phyloP scores from a whole-genome alignment of 2,113 vertebrate species.

The Campylorhamphus procurvoides region DNA sequence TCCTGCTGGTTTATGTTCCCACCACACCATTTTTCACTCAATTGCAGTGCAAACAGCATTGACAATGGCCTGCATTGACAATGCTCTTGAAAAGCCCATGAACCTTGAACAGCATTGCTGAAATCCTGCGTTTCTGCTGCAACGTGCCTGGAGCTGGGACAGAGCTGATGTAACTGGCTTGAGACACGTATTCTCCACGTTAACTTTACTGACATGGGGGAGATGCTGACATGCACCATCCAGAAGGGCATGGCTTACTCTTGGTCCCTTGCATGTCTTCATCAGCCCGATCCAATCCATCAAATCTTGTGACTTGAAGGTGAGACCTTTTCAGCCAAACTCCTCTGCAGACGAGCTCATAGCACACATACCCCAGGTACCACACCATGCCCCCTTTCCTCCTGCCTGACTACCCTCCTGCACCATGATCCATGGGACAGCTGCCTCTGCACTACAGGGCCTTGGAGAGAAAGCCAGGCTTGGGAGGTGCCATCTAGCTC shows the following conservation, averaged over 20 bases:
- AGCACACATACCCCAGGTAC: rapidly evolving
- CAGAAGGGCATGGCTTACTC: background rate
- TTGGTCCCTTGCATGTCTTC: background rate
- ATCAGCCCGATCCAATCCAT: background rate
- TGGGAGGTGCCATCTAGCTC: background rate
- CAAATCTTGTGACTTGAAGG: background rate
- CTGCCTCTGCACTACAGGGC: rapidly evolving
- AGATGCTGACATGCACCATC: background rate
- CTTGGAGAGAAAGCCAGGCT: background rate
- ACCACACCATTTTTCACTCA: background rate
- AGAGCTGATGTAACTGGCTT: background rate
- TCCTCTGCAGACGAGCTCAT: background rate
- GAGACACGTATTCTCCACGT: rapidly evolving
- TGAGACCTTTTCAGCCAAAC: background rate
- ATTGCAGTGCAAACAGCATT: background rate
- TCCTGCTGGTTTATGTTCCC: background rate
- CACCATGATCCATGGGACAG: background rate
- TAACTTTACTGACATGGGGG: background rate
- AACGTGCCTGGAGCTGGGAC: background rate
- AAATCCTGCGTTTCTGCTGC: background rate
- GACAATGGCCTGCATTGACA: background rate
- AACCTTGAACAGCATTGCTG: background rate
- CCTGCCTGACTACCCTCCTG: background rate
- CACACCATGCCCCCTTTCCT: background rate
- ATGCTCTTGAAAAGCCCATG: background rate